Conservation (phyloP, 2,888 invertebrate species). For the Ametastegia equiseti region DNA sequence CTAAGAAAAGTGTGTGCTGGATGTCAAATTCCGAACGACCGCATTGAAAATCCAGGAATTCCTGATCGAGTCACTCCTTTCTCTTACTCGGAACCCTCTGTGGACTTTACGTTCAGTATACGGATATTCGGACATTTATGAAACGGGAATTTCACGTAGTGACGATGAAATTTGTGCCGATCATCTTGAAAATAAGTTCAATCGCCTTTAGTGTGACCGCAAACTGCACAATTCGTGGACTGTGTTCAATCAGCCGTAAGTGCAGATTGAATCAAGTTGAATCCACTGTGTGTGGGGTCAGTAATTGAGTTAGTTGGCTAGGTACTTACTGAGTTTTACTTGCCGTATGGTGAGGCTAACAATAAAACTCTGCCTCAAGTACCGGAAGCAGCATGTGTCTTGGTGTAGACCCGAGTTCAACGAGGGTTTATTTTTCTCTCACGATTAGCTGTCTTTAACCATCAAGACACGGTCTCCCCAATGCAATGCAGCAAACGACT, state of each 20-base stretch:
- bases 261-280: constrained; percentile 1
- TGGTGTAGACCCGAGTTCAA: constrained; percentile 6
- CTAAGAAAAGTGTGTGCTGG: background rate
- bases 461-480: background rate
- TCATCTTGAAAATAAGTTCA: no score
- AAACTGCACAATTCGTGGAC: background rate
- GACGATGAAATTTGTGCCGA: background rate
- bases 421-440: constrained; percentile 24
- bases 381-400: constrained; percentile 12
- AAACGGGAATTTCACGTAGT: background rate
- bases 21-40: background rate
- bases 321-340: background rate
- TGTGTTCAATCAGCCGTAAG: background rate
- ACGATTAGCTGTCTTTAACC: constrained; percentile 1
- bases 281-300: background rate
- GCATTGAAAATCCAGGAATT: background rate
- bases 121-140: background rate
- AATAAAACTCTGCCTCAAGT: constrained; percentile 11
- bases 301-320: constrained; percentile 6
- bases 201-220: no score
- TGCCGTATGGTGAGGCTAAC: background rate
- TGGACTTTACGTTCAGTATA: background rate
- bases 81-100: background rate
- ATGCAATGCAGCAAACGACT: background rate
- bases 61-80: background rate